These are phyloP conservation scores for Teleiodes luculella DNA, from an alignment of 2,888 invertebrate species.

Conservation along the genomic window DNA sequence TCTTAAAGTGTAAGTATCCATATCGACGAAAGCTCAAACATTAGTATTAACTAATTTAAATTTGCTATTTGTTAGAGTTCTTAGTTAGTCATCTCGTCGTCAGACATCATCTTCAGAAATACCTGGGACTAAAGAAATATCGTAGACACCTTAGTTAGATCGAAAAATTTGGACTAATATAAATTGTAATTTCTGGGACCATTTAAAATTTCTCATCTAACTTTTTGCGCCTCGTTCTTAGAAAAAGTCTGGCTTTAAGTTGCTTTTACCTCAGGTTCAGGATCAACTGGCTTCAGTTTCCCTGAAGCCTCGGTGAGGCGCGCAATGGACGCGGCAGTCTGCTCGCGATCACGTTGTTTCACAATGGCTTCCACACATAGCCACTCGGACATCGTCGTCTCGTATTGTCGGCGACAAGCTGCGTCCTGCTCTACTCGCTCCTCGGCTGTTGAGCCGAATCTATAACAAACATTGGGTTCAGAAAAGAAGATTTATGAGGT, in stretches of 20 bases:
- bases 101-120: too few species aligned
- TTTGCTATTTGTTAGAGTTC: too few species aligned
- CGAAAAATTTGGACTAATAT: too few species aligned
- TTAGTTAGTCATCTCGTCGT: too few species aligned
- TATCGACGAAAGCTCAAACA: too few species aligned
- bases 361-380: slow-evolving; percentile 96
- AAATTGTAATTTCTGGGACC: too few species aligned
- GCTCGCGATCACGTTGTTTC: slow-evolving; percentile 87
- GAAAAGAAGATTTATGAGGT: background rate
- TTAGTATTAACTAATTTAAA: too few species aligned
- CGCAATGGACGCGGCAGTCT: slow-evolving; percentile 90
- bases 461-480: slow-evolving; percentile 24
- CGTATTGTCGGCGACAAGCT: slow-evolving; percentile 86
- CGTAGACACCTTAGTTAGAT: too few species aligned
- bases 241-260: too few species aligned
- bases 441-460: slow-evolving; percentile 84
- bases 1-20: background rate
- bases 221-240: too few species aligned
- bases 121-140: too few species aligned
- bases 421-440: slow-evolving; percentile 83
- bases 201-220: too few species aligned
- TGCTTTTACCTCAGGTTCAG: slow-evolving; percentile 33
- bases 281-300: slow-evolving; percentile 59
- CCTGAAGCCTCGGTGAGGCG: slow-evolving; percentile 87
- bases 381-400: slow-evolving; percentile 97